Base-by-base conservation (phyloP, 2,113 vertebrate genomes). In the Sprattus sprattus region DNA sequence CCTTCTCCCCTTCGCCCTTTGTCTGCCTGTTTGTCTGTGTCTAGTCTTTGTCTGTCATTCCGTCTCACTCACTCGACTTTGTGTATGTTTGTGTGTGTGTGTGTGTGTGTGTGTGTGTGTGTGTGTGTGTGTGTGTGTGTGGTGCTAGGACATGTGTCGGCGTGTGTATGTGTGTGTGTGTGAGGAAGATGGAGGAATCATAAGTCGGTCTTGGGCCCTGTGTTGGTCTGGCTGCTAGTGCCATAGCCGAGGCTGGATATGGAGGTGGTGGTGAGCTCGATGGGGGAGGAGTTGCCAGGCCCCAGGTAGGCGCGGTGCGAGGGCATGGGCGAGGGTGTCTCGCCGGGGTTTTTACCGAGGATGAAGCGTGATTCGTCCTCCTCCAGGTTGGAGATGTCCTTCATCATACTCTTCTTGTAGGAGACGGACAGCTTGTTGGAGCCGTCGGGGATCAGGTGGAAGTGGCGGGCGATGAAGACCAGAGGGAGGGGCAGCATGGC, bases 331-430 rank as follows among this genome's bases (percentile, higher is more conserved):
- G 98, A 99, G 0, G 97, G 98, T 0, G 96, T 94, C 94, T 99
- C 97, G 0, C 95, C 97, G 90, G 97, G 97, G 89, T 96, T 97
- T 91, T 99, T 99, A 92, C 96, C 95, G 85, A 99, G 96, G 92
- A 99, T 99, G 94, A 99, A 99, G 88, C 98, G 97, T 3, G 98
- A 99, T 93, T 99, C 98, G 0, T 99, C 97, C 85, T 99, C 97
- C 85, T 99, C 98, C 88, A 99, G 88, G 92, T 97, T 99, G 92
- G 98, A 99, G 87, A 98, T 97, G 93, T 99, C 98, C 92, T 99
- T 99, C 95, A 99, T 98, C 96, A 99, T 98, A 85, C 98, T 98
- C 88, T 99, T 98, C 89, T 97, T 97, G 93, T 99, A 99, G 85
- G 98, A 98, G 88, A 99, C 98, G 0, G 98, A 99, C 80, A 99